A percentile compares a stretch with the other conserved stretches of the same genome.
These are phyloP conservation scores for Tupiocoris notatus DNA, from an alignment of 2,888 invertebrate genomes.

Conservation along the genomic window DNA sequence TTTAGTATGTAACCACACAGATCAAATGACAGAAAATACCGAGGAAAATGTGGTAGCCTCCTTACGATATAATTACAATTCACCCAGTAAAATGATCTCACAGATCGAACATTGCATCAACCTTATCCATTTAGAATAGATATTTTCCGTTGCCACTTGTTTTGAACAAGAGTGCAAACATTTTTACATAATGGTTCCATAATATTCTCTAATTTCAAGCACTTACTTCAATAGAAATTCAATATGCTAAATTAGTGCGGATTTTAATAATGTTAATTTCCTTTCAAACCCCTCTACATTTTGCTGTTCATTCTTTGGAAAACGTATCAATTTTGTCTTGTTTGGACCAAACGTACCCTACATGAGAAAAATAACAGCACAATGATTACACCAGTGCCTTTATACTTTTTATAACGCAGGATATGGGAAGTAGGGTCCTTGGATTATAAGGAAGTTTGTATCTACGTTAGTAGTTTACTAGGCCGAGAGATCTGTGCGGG, in stretches of 20 bases:
- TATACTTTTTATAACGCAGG: neutral
- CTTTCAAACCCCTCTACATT: neutral
- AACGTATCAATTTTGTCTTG: constrained; percentile 1
- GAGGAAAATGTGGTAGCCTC: no score
- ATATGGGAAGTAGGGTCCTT: constrained; percentile 26
- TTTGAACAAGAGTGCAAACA: constrained; percentile 26
- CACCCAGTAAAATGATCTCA: no score
- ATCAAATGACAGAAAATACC: no score
- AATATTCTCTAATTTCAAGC: constrained; percentile 28
- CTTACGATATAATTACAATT: no score
- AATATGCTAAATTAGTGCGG: constrained; percentile 27
- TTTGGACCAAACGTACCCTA: constrained; percentile 38
- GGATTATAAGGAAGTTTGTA: constrained; percentile 16
- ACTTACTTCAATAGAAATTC: constrained; percentile 1
- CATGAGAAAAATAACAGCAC: constrained; percentile 25
- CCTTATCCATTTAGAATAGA: constrained; percentile 26
- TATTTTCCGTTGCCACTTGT: constrained; percentile 10
- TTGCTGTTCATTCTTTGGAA: constrained; percentile 14
- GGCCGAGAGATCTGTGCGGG: constrained; percentile 28
- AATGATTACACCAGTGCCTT: neutral
- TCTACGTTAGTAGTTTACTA: neutral
- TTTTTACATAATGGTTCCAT: neutral
- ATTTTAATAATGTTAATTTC: constrained; percentile 4
- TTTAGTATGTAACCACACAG: no score
- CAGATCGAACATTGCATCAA: no score